Evolutionary conservation across 2,113 vertebrate genomes (phyloP).

Genomic region (Melanostigma gelatinosum): DNA sequence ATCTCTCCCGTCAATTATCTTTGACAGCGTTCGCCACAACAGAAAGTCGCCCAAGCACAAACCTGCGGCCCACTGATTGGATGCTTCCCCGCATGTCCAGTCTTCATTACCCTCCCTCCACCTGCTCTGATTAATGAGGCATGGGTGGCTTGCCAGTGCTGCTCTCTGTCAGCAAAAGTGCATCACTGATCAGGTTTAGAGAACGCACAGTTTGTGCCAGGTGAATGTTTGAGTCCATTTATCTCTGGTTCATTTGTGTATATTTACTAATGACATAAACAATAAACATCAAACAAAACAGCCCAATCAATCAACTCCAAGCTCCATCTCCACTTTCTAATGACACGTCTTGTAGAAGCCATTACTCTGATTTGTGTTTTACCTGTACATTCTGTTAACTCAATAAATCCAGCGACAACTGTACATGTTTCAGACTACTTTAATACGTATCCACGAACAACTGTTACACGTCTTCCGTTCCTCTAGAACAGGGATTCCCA

Average conservation of each 20-base stretch:
- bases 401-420: too few relatives aligned
- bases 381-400: too few relatives aligned
- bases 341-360: too few relatives aligned
- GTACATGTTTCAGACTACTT: too few relatives aligned
- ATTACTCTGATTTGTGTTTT: too few relatives aligned
- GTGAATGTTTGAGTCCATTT: constrained; percentile 11
- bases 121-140: constrained; percentile 62
- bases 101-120: constrained; percentile 55
- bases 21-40: constrained; percentile 40
- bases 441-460: too few relatives aligned
- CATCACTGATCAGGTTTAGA: constrained; percentile 1
- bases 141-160: constrained; percentile 18
- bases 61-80: constrained; percentile 36
- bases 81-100: constrained; percentile 46
- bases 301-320: constrained; percentile 2
- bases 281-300: constrained; percentile 5
- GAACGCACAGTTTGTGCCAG: neutral
- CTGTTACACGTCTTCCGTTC: too few relatives aligned
- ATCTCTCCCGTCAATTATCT: constrained; percentile 62
- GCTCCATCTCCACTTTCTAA: neutral
- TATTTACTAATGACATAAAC: constrained; percentile 1
- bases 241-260: constrained; percentile 12
- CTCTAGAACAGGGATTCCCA: too few relatives aligned
- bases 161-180: constrained; percentile 37
- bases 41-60: constrained; percentile 29